Base-by-base conservation (phyloP, 2,113 vertebrate species). In the Chelonoidis abingdonii region DNA sequence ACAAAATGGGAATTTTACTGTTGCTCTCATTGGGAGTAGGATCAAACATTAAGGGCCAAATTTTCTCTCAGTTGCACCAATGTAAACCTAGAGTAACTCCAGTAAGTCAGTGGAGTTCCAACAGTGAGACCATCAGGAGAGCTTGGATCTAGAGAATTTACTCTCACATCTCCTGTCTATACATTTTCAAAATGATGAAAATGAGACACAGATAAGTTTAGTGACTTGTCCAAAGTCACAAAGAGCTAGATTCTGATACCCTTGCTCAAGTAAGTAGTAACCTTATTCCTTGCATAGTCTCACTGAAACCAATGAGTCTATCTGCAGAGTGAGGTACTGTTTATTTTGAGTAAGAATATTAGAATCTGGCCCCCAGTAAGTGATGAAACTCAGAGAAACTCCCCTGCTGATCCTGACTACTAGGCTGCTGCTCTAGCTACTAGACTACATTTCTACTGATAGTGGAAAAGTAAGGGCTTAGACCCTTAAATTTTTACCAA, bases 21-120 rank as follows among this genome's bases (percentile, higher is more conserved):
- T 87, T 76, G 52, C 13, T 10, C 1, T 4, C 47, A 27, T 3
- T 13, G 8, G 14, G 9, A 69, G 8, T 1, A 81, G 1, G 14
- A 57, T 54, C 5, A 87, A 82, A 12, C 21, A 54, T 38, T 81
- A 54, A 38, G 53, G 62, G 35, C 31, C 31, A 69, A 69, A 69
- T 69, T 69, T 69, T 17, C 31, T n/a, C 17, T 35, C 62, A 21
- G 62, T n/a, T n/a, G 17, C 16, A 69, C 17, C 17, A 69, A 9
- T 69, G 27, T 19, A n/a, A 19, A 69, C 19, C 31, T n/a, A 69
- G 35, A 69, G 8, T 35, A 69, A 35, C 62, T n/a, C 19, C 7
- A n/a, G 62, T n/a, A 35, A 65, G 6, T n/a, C 31, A n/a, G 62
- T n/a, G 62, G 62, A 69, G 16, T 69, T 69, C 17, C 62, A 69